A percentile compares a stretch with the other conserved stretches of the same genome.
These are phyloP conservation scores for Trichonephila clavata DNA, from an alignment of 1,140 invertebrate species.

Conservation along the genomic window DNA sequence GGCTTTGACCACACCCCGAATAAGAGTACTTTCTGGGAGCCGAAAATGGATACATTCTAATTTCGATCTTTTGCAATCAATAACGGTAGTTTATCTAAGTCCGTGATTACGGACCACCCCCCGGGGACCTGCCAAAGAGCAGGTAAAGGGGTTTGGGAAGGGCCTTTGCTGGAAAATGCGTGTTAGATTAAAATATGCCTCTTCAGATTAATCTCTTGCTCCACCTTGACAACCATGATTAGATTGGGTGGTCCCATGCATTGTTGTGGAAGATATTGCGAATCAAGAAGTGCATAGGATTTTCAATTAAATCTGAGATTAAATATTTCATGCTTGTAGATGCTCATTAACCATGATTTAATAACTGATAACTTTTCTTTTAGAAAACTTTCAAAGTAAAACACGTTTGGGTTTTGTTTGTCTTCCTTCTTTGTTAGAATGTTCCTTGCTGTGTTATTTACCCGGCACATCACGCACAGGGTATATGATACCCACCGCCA, in stretches of 20 bases:
- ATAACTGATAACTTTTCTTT: no score
- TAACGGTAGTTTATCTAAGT: slow-evolving; percentile 13
- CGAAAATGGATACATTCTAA: slow-evolving; percentile 42
- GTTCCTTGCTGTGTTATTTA: no score
- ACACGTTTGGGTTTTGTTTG: no score
- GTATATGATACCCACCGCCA: no score
- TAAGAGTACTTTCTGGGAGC: background rate
- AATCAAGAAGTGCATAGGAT: background rate
- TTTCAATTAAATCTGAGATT: background rate
- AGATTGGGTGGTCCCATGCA: background rate
- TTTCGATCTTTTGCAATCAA: slow-evolving; percentile 27
- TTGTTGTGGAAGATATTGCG: background rate
- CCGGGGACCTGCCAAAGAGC: background rate
- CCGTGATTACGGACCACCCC: slow-evolving; percentile 27
- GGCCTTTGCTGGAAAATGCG: background rate
- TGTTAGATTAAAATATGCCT: slow-evolving; percentile 29
- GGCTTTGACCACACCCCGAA: slow-evolving; percentile 1
- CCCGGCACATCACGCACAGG: no score
- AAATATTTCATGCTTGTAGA: background rate
- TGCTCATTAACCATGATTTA: no score
- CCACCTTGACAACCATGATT: slow-evolving; percentile 9
- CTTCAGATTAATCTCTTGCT: slow-evolving; percentile 21
- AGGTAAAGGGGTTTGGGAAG: slow-evolving; percentile 15
- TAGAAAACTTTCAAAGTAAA: no score
- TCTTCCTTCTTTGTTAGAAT: no score